These are phyloP conservation scores for Steinernema scapterisci DNA, from an alignment of 2,888 invertebrate species.

Conservation along the genomic window DNA sequence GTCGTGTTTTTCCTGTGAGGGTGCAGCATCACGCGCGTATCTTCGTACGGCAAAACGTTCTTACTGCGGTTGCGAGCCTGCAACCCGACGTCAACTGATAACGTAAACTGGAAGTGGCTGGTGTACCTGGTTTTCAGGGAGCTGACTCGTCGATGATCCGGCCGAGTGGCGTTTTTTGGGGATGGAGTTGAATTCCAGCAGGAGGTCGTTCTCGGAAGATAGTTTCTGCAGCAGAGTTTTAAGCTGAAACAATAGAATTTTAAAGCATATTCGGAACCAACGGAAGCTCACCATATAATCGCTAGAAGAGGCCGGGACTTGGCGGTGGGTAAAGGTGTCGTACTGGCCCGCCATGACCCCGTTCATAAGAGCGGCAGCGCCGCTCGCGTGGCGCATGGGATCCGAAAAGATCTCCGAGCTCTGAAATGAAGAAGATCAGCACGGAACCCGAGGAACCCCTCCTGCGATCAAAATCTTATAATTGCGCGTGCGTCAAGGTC, in stretches of 20 bases:
- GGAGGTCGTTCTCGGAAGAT: neutral
- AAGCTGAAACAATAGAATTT: neutral
- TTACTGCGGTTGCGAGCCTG: slow-evolving; percentile 70
- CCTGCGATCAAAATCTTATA: neutral
- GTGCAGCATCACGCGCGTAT: slow-evolving; percentile 82
- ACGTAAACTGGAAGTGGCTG: neutral
- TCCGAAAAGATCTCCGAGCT: neutral
- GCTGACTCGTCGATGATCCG: slow-evolving; percentile 48
- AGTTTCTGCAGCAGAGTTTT: neutral
- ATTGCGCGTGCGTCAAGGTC: slow-evolving; percentile 5
- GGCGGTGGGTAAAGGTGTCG: neutral
- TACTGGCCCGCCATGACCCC: neutral
- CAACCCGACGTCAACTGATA: neutral
- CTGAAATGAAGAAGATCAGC: too few species aligned
- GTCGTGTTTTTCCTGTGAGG: slow-evolving; percentile 81
- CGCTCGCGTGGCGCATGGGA: neutral
- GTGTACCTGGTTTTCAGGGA: slow-evolving; percentile 43
- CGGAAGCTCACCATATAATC: neutral
- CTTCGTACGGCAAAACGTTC: slow-evolving; percentile 86
- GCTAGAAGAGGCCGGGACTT: neutral
- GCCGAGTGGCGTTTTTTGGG: slow-evolving; percentile 44
- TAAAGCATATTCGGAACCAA: neutral
- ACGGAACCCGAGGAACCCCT: neutral
- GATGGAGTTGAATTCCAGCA: slow-evolving; percentile 42
- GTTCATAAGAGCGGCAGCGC: neutral